Evolutionary conservation across 2,797 vertebrate genomes (phyloP), one percentile per base, ranked within the genome.

Genomic region (Champsocephalus esox): DNA sequence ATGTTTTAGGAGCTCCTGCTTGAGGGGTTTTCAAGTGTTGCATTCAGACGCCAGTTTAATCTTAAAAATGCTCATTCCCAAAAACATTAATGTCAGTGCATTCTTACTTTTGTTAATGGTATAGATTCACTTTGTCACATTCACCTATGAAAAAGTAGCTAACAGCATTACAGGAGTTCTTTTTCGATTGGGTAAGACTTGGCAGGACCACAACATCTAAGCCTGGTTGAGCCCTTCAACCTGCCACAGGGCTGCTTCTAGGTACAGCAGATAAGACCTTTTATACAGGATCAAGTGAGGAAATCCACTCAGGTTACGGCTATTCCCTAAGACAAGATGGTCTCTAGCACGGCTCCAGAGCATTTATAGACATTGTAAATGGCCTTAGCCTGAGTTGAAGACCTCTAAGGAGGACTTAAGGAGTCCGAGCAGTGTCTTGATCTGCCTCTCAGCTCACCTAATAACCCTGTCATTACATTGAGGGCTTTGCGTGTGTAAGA

Each of bases 361-460:
- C 92, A 90, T 92, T 92, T 92, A 91, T 83, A 91, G 91, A 81
- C 80, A 77, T 90, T 90, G 86, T 86, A 91, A 94, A 89, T 65
- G 68, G 90, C 80, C 82, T 94, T 91, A 94, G 77, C 84, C 71
- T 19, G 76, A 88, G 78, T 57, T 76, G 59, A 89, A 85, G 75
- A 87, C 84, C 87, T 88, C 86, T 70, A 79, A 80, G 70, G 60
- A 62, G 74, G 89, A 85, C 89, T 93, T 90, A 87, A 87, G 68
- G 55, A 89, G 79, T 34, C 68, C 69, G 73, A 83, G 81, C 66
- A 77, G 87, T 24, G 78, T 72, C 77, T 87, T 89, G 88, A 91
- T 91, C 92, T 87, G 82, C 78, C 83, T 91, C 67, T 90, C 46
- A 73, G 87, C 82, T 88, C 80, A 78, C 81, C 89, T 88, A 89